These are phyloP conservation scores for Hyppa rectilinea DNA, from an alignment of 2,888 invertebrate genomes.

Conservation along the genomic window DNA sequence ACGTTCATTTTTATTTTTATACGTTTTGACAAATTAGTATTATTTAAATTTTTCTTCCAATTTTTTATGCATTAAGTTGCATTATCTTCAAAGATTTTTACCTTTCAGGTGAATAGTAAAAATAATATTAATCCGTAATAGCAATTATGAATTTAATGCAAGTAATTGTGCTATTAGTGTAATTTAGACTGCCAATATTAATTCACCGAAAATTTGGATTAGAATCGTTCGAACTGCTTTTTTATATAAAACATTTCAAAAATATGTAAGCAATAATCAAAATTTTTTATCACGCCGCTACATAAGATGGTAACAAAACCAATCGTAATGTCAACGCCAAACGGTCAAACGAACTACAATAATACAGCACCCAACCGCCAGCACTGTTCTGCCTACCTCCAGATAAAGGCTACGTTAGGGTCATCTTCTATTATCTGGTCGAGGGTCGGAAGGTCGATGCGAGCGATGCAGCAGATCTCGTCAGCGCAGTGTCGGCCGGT, in stretches of 20 bases:
- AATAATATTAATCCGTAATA: too few relatives aligned
- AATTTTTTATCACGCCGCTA: not conserved
- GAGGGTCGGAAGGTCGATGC: constrained; percentile 93
- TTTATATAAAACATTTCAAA: not conserved
- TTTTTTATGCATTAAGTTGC: not conserved
- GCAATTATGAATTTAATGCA: not conserved
- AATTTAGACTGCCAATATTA: not conserved
- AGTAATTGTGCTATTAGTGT: not conserved
- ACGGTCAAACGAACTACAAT: constrained; percentile 30
- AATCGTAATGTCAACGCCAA: constrained; percentile 7
- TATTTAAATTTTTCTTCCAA: too few relatives aligned
- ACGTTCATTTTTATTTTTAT: too few relatives aligned
- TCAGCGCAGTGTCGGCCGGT: constrained; percentile 96
- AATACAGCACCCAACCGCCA: constrained; percentile 16
- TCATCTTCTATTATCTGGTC: constrained; percentile 96
- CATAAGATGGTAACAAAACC: not conserved
- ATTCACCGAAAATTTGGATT: not conserved
- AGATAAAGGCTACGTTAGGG: constrained; percentile 94
- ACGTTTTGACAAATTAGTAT: too few relatives aligned
- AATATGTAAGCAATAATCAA: not conserved
- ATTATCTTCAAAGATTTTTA: not conserved
- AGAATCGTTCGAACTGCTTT: not conserved
- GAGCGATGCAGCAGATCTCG: constrained; percentile 97
- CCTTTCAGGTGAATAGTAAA: not conserved
- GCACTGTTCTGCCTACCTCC: constrained; percentile 91